Conservation (phyloP, 35 echinoderm and acorn worm genomes). For the Strongylocentrotus purpuratus region DNA sequence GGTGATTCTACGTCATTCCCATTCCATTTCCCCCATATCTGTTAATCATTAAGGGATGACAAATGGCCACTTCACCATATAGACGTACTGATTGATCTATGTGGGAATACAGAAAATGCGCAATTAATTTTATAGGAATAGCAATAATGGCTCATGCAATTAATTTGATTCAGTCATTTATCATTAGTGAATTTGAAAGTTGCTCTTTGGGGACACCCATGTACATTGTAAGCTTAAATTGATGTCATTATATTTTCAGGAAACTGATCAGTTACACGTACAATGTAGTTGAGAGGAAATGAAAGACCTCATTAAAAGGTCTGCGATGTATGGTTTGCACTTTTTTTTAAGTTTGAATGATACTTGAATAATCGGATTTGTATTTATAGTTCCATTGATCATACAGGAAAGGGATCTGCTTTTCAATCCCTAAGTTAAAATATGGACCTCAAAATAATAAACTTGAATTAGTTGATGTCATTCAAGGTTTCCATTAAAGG, state of each 20-base stretch:
- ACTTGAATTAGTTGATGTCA: too few species aligned
- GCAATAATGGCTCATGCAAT: background rate
- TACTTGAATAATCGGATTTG: background rate
- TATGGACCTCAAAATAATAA: too few species aligned
- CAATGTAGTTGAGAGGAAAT: background rate
- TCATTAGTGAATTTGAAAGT: background rate
- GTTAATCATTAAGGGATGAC: background rate
- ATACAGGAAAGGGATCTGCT: too few species aligned
- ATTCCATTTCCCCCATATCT: background rate
- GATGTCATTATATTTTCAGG: background rate
- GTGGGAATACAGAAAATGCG: background rate
- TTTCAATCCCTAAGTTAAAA: too few species aligned
- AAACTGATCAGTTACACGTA: background rate
- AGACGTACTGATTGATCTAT: background rate
- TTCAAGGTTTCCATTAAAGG: too few species aligned
- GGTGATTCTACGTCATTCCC: background rate
- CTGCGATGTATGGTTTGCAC: background rate
- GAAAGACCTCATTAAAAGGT: background rate
- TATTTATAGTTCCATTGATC: too few species aligned
- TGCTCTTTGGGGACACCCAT: background rate
- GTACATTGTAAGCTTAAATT: background rate
- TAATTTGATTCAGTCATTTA: background rate
- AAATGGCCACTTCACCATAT: background rate
- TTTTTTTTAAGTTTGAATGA: background rate
- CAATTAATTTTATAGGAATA: background rate